A percentile compares a stretch with the other conserved stretches of the same genome.
Conservation (phyloP, 2,888 invertebrate genomes). For the Morpho achilles region DNA sequence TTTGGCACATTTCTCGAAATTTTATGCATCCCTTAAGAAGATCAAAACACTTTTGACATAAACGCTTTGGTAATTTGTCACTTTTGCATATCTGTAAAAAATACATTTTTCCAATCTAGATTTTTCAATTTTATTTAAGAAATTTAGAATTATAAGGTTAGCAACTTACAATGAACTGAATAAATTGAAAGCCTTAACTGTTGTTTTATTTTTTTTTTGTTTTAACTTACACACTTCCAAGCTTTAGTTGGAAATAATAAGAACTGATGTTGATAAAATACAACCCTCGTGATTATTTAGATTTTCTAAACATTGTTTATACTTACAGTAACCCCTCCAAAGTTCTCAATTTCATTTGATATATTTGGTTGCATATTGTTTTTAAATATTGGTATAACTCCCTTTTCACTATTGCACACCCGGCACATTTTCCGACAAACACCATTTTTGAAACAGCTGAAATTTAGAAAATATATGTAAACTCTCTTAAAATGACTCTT, state of each 20-base stretch:
- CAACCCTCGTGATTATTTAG: too few relatives aligned
- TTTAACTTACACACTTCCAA: too few relatives aligned
- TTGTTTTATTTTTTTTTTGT: too few relatives aligned
- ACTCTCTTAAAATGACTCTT: too few relatives aligned
- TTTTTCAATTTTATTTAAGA: too few relatives aligned
- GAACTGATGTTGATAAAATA: too few relatives aligned
- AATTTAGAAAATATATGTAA: not conserved
- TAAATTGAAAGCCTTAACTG: too few relatives aligned
- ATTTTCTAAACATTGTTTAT: not conserved
- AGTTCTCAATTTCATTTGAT: conserved; percentile 56
- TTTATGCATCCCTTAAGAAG: conserved; percentile 63
- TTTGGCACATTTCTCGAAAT: conserved; percentile 64
- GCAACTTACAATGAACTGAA: too few relatives aligned
- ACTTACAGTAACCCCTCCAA: conserved; percentile 63
- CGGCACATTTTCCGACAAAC: conserved; percentile 43
- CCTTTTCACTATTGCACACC: conserved; percentile 55
- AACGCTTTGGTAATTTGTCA: conserved; percentile 52
- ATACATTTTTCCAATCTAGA: too few relatives aligned
- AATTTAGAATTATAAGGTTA: too few relatives aligned
- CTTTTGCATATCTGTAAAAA: conserved; percentile 44
- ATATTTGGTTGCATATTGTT: conserved; percentile 53
- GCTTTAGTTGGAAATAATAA: too few relatives aligned
- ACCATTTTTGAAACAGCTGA: conserved; percentile 4
- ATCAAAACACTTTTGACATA: conserved; percentile 61
- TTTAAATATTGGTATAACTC: conserved; percentile 60